These are phyloP conservation scores for Cotesia glomerata DNA, from an alignment of 1,140 invertebrate genomes.

Conservation along the genomic window DNA sequence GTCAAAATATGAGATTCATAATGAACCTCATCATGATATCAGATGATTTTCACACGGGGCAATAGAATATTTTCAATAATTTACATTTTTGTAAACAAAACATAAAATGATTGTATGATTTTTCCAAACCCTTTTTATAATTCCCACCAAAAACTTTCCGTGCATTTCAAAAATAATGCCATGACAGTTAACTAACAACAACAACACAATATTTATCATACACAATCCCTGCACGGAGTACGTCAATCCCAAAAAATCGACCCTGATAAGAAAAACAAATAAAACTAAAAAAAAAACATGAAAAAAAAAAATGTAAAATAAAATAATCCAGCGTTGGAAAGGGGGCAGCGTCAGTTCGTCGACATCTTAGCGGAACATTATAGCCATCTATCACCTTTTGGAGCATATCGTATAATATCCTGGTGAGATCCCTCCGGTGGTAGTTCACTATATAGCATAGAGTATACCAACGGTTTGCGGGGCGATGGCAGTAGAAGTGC, in stretches of 20 bases:
- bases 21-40: too few species aligned
- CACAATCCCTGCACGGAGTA: too few species aligned
- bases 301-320: conserved; percentile 5
- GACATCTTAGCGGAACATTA: conserved; percentile 50
- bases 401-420: conserved; percentile 58
- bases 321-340: conserved; percentile 15
- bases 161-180: too few species aligned
- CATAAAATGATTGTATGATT: too few species aligned
- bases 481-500: conserved; percentile 22
- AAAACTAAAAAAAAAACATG: conserved; percentile 14
- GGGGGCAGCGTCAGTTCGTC: conserved; percentile 27
- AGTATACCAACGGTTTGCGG: background rate
- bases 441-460: background rate
- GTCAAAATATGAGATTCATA: too few species aligned
- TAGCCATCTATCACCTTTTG: conserved; percentile 53
- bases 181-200: too few species aligned
- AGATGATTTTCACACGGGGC: too few species aligned
- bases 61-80: too few species aligned
- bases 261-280: background rate
- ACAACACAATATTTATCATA: too few species aligned
- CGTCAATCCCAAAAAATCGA: background rate
- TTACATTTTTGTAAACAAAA: too few species aligned
- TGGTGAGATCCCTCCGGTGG: conserved; percentile 45
- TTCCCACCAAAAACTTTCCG: too few species aligned
- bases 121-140: too few species aligned